Base-by-base conservation (phyloP, 2,113 vertebrate species). In the Fregetta grallaria region DNA sequence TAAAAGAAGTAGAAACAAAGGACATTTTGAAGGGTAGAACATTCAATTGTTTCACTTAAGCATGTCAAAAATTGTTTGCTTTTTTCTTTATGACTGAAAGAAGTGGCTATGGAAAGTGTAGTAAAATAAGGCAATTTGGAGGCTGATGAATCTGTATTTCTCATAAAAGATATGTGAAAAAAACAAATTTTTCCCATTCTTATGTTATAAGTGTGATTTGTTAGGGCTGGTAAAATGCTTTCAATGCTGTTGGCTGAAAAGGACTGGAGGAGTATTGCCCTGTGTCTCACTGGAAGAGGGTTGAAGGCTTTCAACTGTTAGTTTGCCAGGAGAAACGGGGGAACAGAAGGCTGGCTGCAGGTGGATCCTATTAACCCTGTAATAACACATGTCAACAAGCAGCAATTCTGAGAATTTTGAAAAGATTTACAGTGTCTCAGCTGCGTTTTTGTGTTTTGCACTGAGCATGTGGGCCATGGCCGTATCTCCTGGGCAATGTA, bases 301-400 rank as follows among this genome's bases (percentile, higher is more conserved):
- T 18, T 90, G 67, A 94, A 49, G 63, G 25, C 50, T 86, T 94
- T 77, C 71, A 55, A 14, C 7, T 80, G 7, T n/a, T 66, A 59
- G 30, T 65, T 91, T 95, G n/a, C 65, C 34, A 77, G 89, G 13
- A 92, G 72, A 86, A 94, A 56, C 0, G 5, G 23, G 44, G 42
- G 26, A 74, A 36, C 20, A 30, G 67, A 71, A 56, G 77, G 30
- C 27, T 78, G 68, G 10, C 80, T 63, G 90, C 97, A 98, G 96
- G 96, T 97, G 91, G 86, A 78, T 97, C 86, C 81, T 88, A 88
- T 98, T 98, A 98, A 96, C 88, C 85, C 84, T 53, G 38, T 27
- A 91, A 88, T 42, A 84, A 50, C 73, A 80, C n/a, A 79, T 90
- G 94, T 96, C 93, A 97, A 95, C 75, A 88, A 83, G n/a, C 23